Base-by-base conservation (phyloP, 1,140 invertebrate species). In the Lineus longissimus region DNA sequence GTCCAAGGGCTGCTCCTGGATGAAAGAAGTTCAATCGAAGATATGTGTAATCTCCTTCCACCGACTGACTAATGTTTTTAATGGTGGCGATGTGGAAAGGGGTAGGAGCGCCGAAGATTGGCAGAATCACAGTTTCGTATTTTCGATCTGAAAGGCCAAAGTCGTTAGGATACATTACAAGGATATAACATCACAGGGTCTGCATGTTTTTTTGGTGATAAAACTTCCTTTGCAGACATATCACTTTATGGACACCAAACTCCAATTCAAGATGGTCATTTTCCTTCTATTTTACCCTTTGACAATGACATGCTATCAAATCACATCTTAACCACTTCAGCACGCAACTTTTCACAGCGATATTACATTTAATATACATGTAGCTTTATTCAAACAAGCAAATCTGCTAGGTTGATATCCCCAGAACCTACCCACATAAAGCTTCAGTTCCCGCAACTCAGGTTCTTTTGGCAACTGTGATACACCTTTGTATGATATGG, bases 41-140 rank as follows among this genome's bases (percentile, higher is more conserved):
- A 83, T 98, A 99, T 0, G 96, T 98, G 78, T 98, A 98, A 81
- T 99, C 96, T 36, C 97, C 97, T 84, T 99, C 97, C 22, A 98
- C 93, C 0, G 93, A 95, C 77, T 97, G 94, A 27, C 94, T 96
- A 75, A 98, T 97, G 80, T 98, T 98, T 84, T 99, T 99, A 55
- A 99, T 95, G 2, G 94, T 98, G 0, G 95, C 95, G 79, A 99
- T 99, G 78, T 99, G 97, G 81, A 97, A 99, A 61, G 97, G 96
- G 66, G 96, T 93, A 7, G 95, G 91, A 47, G 95, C 86, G 58
- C 96, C 96, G 84, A 95, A 97, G 69, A 99, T 88, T 0, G 97
- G 97, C 64, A 99, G 81, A 63, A 99, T 97, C 15, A 99, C 89
- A 13, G 95, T 97, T 84, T 99, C 95, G 79, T 97, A 97, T 82